These are phyloP conservation scores for Sebastiscus tertius DNA, from an alignment of 2,797 vertebrate genomes.

Conservation along the genomic window DNA sequence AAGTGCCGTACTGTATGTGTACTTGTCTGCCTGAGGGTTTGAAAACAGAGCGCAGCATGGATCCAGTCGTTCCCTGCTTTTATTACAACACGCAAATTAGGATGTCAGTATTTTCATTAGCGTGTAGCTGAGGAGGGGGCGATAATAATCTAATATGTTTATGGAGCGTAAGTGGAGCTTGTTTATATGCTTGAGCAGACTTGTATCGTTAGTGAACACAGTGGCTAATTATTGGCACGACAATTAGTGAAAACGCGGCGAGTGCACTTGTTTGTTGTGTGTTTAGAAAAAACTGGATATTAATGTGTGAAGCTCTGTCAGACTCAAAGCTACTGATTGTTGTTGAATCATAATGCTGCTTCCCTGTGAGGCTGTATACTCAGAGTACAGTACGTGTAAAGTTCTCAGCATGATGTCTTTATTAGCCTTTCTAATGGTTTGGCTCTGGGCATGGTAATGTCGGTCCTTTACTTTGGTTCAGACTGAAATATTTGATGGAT, in stretches of 20 bases:
- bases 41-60: background rate
- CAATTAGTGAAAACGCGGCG: background rate
- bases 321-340: background rate
- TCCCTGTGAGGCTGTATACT: no score
- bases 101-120: slow-evolving; percentile 29
- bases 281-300: background rate
- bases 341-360: background rate
- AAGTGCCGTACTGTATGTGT: background rate
- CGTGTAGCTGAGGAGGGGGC: background rate
- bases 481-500: background rate
- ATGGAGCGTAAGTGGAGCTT: slow-evolving; percentile 12
- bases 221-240: slow-evolving; percentile 31
- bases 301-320: background rate
- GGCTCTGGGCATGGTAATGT: background rate
- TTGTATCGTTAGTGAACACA: slow-evolving; percentile 14
- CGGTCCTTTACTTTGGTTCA: background rate
- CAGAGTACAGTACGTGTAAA: background rate
- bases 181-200: slow-evolving; percentile 29
- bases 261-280: background rate
- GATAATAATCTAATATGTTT: slow-evolving; percentile 30
- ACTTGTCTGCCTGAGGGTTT: slow-evolving; percentile 1
- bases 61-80: background rate
- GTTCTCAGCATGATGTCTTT: background rate
- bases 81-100: slow-evolving; percentile 31
- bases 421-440: no score